A percentile compares a stretch with the other conserved stretches of the same genome.
phyloP scores from a whole-genome alignment of 2,113 vertebrate species.

The Alethe diademata region DNA sequence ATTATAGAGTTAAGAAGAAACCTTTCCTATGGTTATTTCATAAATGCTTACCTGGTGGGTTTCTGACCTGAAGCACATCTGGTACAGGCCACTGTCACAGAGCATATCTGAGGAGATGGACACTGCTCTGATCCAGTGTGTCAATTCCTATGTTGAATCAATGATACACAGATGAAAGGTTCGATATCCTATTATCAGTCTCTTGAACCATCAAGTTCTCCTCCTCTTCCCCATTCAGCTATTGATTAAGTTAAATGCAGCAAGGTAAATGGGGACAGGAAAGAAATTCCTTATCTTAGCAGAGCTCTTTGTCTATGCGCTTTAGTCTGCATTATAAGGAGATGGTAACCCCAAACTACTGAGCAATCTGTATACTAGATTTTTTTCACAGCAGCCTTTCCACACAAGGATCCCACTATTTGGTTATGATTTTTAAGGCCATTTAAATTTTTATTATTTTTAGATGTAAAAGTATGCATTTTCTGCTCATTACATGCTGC shows the following conservation, averaged over 20 bases:
- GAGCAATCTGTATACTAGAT: background rate
- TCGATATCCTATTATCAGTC: conserved; percentile 60
- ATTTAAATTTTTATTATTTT: conserved; percentile 48
- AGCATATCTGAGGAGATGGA: conserved; percentile 3
- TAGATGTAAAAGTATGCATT: conserved; percentile 52
- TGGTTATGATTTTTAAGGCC: conserved; percentile 25
- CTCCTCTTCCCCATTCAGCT: conserved; percentile 46
- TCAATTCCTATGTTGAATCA: conserved; percentile 58
- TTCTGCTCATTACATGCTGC: conserved; percentile 71
- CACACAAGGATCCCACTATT: background rate
- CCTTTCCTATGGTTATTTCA: background rate
- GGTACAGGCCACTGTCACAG: background rate
- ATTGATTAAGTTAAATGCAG: conserved; percentile 61
- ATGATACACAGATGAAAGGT: conserved; percentile 54
- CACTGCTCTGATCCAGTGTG: conserved; percentile 44
- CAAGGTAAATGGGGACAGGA: conserved; percentile 40
- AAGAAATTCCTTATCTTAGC: conserved; percentile 47
- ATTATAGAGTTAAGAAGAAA: background rate
- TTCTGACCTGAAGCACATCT: background rate
- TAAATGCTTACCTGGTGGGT: background rate
- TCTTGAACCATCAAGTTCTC: conserved; percentile 55
- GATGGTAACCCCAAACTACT: background rate
- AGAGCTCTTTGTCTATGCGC: background rate
- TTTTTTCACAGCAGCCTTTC: conserved; percentile 28
- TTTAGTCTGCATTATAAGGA: conserved; percentile 5